phyloP scores from a whole-genome alignment of 2,888 invertebrate species.

The Pegoplata infirma region DNA sequence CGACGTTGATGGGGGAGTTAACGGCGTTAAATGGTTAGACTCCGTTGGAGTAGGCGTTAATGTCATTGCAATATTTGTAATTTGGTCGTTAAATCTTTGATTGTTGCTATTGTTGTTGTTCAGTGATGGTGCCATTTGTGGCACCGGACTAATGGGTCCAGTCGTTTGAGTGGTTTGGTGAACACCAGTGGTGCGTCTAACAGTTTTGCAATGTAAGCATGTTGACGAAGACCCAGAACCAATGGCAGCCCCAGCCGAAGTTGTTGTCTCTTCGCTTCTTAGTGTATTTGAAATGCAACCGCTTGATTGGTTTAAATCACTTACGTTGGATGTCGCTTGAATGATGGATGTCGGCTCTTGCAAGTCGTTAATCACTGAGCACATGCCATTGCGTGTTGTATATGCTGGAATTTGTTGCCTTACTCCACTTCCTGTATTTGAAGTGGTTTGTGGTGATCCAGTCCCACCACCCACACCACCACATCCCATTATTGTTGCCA shows the following conservation, averaged over 20 bases:
- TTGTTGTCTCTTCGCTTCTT: slow-evolving; percentile 33
- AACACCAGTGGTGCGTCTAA: slow-evolving; percentile 77
- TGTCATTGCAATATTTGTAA: slow-evolving; percentile 46
- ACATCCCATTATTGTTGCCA: slow-evolving; percentile 53
- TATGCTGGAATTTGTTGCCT: slow-evolving; percentile 42
- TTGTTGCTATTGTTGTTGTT: slow-evolving; percentile 59
- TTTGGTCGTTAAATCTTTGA: slow-evolving; percentile 47
- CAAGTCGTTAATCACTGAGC: slow-evolving; percentile 44
- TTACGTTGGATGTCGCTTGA: slow-evolving; percentile 20
- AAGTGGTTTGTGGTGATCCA: slow-evolving; percentile 23
- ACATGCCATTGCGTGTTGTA: slow-evolving; percentile 43
- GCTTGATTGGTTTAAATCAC: slow-evolving; percentile 19
- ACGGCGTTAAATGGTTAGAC: slow-evolving; percentile 37
- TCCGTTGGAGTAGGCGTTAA: slow-evolving; percentile 46
- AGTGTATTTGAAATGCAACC: slow-evolving; percentile 28
- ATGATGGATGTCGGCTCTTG: slow-evolving; percentile 33
- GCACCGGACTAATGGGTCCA: slow-evolving; percentile 78
- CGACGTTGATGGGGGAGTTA: slow-evolving; percentile 32
- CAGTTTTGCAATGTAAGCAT: slow-evolving; percentile 77
- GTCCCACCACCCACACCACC: slow-evolving; percentile 8
- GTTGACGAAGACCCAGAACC: slow-evolving; percentile 66
- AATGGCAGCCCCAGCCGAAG: slow-evolving; percentile 2
- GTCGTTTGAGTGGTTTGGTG: slow-evolving; percentile 78
- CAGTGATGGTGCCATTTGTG: slow-evolving; percentile 64
- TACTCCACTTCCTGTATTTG: slow-evolving; percentile 29